Evolutionary conservation across 2,888 invertebrate genomes (phyloP), one percentile per base, ranked within the genome.

Genomic region (Drosophila ezoana): DNA sequence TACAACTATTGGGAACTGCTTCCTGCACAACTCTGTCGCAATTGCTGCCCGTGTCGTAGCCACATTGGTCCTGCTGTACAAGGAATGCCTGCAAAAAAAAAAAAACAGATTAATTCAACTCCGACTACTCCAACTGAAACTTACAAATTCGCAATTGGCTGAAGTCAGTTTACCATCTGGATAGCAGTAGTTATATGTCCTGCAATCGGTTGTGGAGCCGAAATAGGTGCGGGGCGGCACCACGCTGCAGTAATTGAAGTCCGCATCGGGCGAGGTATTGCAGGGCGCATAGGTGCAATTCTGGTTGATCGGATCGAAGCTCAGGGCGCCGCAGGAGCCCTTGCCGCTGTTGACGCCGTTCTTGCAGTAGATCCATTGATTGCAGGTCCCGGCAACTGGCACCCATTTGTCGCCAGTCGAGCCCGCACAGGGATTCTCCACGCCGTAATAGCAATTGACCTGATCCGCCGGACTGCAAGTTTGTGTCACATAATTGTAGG

Each of bases 391-490:
- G 0, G 10, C 3, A 20, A 63, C 38, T 14, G 82, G 87, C 2
- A 83, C 84, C 57, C 59, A 88, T 5, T 11, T 11, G 0, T 6
- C 0, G 4, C 18, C 51, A 2, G 13, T 14, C 13, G 40, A 38
- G 9, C 47, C 72, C 0, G 1, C 8, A 18, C 82, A 82, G 0
- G 84, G 69, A 18, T 72, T 33, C 0, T 3, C 13, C 14, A 65
- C 1, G 1, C 84, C 89, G 10, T 61, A 80, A 48, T 38, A 88
- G 62, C 82, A 82, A 0, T 6, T 8, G 2, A 70, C 87, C 16
- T 60, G 49, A 8, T 2, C 0, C 9, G 35, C 1, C 1, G 80
- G 77, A 5, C 4, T 9, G 40, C 81, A 82, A 10, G 11, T 1
- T 18, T 65, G 40, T 0, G 13, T 6, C 8, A 16, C 4, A 6